Conservation (phyloP, 1,140 invertebrate species). For the Drosophila mojavensis region DNA sequence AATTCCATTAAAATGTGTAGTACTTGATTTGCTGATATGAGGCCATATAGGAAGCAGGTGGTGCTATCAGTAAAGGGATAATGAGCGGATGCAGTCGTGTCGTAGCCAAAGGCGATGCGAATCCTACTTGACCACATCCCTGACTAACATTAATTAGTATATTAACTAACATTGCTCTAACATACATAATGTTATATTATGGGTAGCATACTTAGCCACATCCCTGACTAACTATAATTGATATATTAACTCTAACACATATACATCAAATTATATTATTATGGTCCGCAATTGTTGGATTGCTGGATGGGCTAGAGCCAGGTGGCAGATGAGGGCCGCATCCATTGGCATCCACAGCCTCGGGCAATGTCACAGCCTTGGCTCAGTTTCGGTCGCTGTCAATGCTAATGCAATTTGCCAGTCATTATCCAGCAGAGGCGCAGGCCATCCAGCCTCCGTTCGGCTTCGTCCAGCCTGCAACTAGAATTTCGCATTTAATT, state of each 20-base stretch:
- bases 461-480: not conserved
- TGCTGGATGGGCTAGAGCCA: no score
- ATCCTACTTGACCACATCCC: no score
- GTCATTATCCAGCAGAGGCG: conserved; percentile 37
- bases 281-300: not conserved
- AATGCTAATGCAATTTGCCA: conserved; percentile 46
- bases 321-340: not conserved
- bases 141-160: no score
- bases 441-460: not conserved
- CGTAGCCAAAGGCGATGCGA: not conserved
- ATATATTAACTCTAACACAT: not conserved
- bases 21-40: no score
- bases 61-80: not conserved
- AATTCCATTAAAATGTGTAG: no score
- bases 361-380: conserved; percentile 24
- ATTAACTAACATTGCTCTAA: no score
- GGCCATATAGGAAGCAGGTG: no score
- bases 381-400: conserved; percentile 23
- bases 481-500: conserved; percentile 43
- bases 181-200: no score
- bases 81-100: not conserved
- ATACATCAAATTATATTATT: not conserved
- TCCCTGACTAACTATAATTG: not conserved
- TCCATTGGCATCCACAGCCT: not conserved
- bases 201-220: not conserved